Evolutionary conservation across 1,140 invertebrate genomes (phyloP), one percentile per base, ranked within the genome.

Genomic region (Plodia interpunctella): DNA sequence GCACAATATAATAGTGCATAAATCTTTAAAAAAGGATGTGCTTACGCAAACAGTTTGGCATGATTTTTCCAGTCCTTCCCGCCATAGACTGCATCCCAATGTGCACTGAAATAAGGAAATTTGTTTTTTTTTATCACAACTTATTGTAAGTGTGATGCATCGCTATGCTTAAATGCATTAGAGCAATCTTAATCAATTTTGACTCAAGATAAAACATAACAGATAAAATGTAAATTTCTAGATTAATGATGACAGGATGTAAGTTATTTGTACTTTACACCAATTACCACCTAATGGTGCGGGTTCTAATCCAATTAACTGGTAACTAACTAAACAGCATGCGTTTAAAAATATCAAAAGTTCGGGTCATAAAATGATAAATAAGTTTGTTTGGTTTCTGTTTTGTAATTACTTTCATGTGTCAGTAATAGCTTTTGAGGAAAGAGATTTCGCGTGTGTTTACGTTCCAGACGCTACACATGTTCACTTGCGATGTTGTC

Each of bases 31-130:
- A 15, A 30, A 1, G 30, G 21, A 13, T 54, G 10, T 87, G 94
- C 94, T 94, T 91, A 95, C 94, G 81, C 94, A 95, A 80, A 93
- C 92, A 65, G 90, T 91, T 79, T 93, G 92, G 71, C 94, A 95
- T 38, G 92, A 93, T 49, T 91, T 91, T 72, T 92, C 90, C 53
- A 94, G 77, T 17, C 93, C 93, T 66, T 91, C 85, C 66, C 92
- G 90, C 94, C 94, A 95, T 49, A 93, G 80, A 63, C 90, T 90
- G 76, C 94, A 95, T 50, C 94, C 94, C 78, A 91, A 90, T 28
- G 88, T 89, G 72, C 94, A 95, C 94, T 95, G 90, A 63, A 92
- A 93, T 69, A 44, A 44, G 5, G 10, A 32, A 32, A 15, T 44
- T 15, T 2, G 15, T 15, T n/a, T n/a, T n/a, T n/a, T n/a, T 8